These are phyloP conservation scores for Mellivora capensis DNA, from an alignment of 2,113 vertebrate species.

Conservation along the genomic window DNA sequence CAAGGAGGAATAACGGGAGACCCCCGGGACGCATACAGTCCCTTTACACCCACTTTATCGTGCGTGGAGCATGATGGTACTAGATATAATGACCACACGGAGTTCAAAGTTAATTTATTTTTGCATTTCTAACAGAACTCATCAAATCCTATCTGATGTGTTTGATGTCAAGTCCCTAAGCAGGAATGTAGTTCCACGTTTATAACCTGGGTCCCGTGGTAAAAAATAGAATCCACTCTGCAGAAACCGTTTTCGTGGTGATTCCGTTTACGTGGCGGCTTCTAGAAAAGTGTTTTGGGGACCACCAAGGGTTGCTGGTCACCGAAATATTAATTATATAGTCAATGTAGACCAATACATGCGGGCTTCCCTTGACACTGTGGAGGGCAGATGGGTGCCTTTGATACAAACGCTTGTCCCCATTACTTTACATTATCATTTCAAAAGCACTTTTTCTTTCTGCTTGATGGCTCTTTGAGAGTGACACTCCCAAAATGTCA, in stretches of 20 bases:
- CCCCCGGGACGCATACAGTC: neutral
- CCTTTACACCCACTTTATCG: neutral
- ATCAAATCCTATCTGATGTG: neutral
- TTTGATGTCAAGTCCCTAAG: neutral
- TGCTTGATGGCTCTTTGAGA: neutral
- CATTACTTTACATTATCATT: neutral
- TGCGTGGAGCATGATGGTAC: neutral
- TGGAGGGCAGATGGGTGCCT: neutral
- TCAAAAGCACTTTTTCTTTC: slow-evolving; percentile 33
- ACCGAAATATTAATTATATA: neutral
- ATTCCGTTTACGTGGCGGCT: neutral
- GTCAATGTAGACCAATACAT: neutral
- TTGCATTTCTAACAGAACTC: neutral
- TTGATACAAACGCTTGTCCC: neutral
- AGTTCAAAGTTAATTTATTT: neutral
- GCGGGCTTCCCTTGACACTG: neutral
- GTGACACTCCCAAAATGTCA: slow-evolving; percentile 17
- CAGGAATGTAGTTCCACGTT: neutral
- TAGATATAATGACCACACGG: neutral
- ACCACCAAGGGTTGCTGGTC: neutral
- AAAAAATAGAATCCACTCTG: neutral
- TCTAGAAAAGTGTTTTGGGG: neutral
- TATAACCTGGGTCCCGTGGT: neutral
- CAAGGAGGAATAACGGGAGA: neutral
- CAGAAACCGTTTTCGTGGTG: neutral